phyloP scores from a whole-genome alignment of 2,113 vertebrate genomes.

The Zootoca vivipara region DNA sequence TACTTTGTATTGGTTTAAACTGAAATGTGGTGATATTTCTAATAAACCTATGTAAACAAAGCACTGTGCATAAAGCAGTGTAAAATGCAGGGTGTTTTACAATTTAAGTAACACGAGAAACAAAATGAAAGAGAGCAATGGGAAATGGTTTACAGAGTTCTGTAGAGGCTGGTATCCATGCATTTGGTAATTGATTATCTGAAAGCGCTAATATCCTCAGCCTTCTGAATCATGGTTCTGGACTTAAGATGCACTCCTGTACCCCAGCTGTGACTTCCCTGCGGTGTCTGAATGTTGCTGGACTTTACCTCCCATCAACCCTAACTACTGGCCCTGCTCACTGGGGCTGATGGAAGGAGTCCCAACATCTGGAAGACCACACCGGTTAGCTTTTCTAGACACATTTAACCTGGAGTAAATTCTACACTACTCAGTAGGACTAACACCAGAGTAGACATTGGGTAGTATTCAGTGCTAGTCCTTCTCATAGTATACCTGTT shows the following conservation, averaged over 20 bases:
- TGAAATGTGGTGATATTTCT: neutral
- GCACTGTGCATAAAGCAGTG: neutral
- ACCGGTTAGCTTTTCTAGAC: no score
- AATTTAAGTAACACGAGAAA: neutral
- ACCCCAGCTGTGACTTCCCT: no score
- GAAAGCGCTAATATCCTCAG: neutral
- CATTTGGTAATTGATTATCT: neutral
- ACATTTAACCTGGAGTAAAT: neutral
- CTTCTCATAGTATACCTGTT: no score
- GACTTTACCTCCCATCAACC: no score
- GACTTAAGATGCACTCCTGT: neutral
- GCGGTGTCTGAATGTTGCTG: no score
- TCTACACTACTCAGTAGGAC: neutral
- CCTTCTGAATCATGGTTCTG: neutral
- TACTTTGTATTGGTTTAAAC: neutral
- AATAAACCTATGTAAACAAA: neutral
- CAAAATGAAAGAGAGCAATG: no score
- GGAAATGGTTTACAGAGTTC: neutral
- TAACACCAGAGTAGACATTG: neutral
- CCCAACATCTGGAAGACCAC: no score
- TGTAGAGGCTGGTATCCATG: neutral
- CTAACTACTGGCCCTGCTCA: no score
- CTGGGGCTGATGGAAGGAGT: no score
- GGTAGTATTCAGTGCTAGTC: no score
- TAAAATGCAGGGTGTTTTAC: neutral